These are phyloP conservation scores for Lepeophtheirus salmonis DNA, from an alignment of 1,140 invertebrate genomes.

Conservation along the genomic window DNA sequence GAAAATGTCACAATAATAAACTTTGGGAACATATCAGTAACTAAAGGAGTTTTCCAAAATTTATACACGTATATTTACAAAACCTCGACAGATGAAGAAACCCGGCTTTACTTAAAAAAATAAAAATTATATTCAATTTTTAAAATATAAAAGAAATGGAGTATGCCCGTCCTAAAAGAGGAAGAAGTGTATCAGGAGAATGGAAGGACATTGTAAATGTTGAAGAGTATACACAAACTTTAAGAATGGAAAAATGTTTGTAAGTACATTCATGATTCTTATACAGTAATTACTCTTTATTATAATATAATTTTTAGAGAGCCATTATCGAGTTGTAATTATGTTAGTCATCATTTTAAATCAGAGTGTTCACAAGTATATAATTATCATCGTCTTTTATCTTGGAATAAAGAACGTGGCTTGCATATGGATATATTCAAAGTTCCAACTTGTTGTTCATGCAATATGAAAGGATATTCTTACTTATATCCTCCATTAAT, in stretches of 20 bases:
- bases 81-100: too few relatives aligned
- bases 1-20: too few relatives aligned
- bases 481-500: constrained; percentile 24
- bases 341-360: constrained; percentile 54
- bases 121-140: too few relatives aligned
- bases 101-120: too few relatives aligned
- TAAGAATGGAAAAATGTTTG: constrained; percentile 63
- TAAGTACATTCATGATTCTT: constrained; percentile 27
- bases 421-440: constrained; percentile 70
- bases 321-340: constrained; percentile 50
- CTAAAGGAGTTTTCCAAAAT: too few relatives aligned
- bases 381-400: constrained; percentile 63
- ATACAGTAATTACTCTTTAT: background rate
- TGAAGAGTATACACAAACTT: constrained; percentile 59
- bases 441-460: constrained; percentile 63
- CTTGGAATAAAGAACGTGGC: constrained; percentile 57
- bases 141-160: constrained; percentile 50
- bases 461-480: constrained; percentile 50
- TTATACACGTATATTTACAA: too few relatives aligned
- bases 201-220: constrained; percentile 78
- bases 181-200: constrained; percentile 46
- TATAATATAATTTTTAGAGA: constrained; percentile 34
- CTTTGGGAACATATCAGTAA: too few relatives aligned
- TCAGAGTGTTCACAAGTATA: constrained; percentile 64
- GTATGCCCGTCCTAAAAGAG: constrained; percentile 58